These are phyloP conservation scores for Elmis aenea DNA, from an alignment of 2,888 invertebrate genomes.

Conservation along the genomic window DNA sequence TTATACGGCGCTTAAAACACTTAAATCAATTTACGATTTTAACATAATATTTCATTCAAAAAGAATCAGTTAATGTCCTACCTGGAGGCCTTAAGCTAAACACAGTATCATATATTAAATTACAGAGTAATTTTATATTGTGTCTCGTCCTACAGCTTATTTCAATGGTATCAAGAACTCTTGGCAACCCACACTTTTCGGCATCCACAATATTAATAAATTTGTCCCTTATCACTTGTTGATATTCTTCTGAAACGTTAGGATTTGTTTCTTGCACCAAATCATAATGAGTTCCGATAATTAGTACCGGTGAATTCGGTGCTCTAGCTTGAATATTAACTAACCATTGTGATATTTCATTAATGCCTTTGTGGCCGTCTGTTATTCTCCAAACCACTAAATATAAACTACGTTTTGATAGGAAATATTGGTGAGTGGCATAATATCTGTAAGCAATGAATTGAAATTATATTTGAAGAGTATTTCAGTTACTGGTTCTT, in stretches of 20 bases:
- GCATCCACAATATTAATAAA: conserved; percentile 94
- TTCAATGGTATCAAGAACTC: conserved; percentile 89
- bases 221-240: conserved; percentile 78
- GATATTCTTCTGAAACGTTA: conserved; percentile 71
- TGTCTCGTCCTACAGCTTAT: conserved; percentile 84
- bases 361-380: conserved; percentile 86
- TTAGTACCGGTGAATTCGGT: conserved; percentile 92
- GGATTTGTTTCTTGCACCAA: conserved; percentile 61
- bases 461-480: conserved; percentile 5
- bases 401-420: conserved; percentile 91
- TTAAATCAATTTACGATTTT: too few species aligned
- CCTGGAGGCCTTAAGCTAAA: conserved; percentile 87
- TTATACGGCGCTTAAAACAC: too few species aligned
- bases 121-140: conserved; percentile 84
- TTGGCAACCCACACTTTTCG: conserved; percentile 90
- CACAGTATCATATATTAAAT: conserved; percentile 89
- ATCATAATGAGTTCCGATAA: conserved; percentile 96
- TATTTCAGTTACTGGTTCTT: conserved; percentile 30
- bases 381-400: conserved; percentile 92
- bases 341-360: conserved; percentile 90
- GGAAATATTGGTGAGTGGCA: conserved; percentile 97
- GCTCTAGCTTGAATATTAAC: conserved; percentile 92
- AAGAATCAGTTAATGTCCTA: too few species aligned
- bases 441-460: conserved; percentile 63
- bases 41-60: too few species aligned